Evolutionary conservation across 2,113 vertebrate species (phyloP), one percentile per base, ranked within the genome.

Genomic region (Engystomops pustulosus): DNA sequence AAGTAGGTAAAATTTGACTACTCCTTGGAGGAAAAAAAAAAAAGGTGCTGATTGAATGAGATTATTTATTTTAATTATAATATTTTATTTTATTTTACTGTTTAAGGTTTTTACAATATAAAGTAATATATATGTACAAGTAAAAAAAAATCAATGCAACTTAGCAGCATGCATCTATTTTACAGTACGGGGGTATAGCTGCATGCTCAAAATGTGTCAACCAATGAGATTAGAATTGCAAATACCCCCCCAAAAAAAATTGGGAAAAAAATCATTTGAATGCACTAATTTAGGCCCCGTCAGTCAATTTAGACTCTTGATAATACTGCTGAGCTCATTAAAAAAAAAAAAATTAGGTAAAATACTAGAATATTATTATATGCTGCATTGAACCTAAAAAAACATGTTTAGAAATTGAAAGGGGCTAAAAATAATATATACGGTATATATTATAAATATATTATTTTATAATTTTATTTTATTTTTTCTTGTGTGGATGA

Each of bases 21-120:
- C 91, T 94, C 93, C 93, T 95, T 92, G 92, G 92, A 92, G 90
- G 91, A 85, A 55, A 70, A 80, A 68, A 78, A 72, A 78, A 70
- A 51, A 96, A 94, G 94, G 94, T 95, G 95, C 95, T 97, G 93
- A 94, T 95, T 93, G 94, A 93, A 88, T 94, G 93, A 93, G 91
- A 93, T 91, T 93, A 92, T 94, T 95, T 95, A 92, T 92, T 92
- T 93, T 32, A 32, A 25, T 77, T 36, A 17, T 65, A 7, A 27
- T 49, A 77, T 38, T 55, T 23, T 58, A 53, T 34, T 67, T 67
- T 65, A 38, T 38, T 90, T 90, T 93, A 93, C 91, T 90, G 92
- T 87, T 93, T 92, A 90, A 86, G 91, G 89, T 90, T 93, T 92
- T 93, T 91, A 93, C 92, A 93, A 92, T 92, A 92, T 92, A 93